Evolutionary conservation across 1,140 invertebrate species (phyloP), one percentile per base, ranked within the genome.

Genomic region (Tachypleus tridentatus): DNA sequence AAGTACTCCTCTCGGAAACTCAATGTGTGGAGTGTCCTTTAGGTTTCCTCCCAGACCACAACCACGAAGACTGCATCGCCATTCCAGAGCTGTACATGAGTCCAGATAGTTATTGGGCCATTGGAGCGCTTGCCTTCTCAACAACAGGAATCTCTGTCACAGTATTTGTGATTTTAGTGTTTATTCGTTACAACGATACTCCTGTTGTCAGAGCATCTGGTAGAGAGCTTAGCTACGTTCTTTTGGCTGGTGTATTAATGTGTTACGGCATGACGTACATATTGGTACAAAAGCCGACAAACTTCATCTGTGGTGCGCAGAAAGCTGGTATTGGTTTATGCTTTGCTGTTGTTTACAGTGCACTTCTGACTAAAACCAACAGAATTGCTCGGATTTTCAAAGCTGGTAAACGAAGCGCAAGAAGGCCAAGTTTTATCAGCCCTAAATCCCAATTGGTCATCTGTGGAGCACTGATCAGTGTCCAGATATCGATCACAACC

Each of bases 361-460:
- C 92, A 4, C 78, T 96, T 3, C 77, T 95, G 48, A 93, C 91
- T 3, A 93, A 93, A 77, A 93, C 91, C 4, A 93, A 93, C 79
- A 80, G 60, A 51, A 95, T 95, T 67, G 85, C 89, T 4, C 79
- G 91, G 48, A 94, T 96, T 71, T 95, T 96, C 77, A 86, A 88
- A 69, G 88, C 96, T 77, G 87, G 89, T 69, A 88, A 88, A 3
- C 87, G 90, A 62, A 91, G 91, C 7, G 89, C 91, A 1, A 87
- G 88, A 73, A 77, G 91, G 67, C 93, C 93, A 5, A 87, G 85
- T n/a, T 91, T 94, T 75, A 97, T 97, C 69, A 94, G 91, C 52
- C 93, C 93, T 3, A 85, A 86, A 71, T 97, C 93, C 3, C 94
- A 98, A 76, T 80, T 97, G 54, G 84, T 90, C 69, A 96, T 97